phyloP scores from a whole-genome alignment of 2,888 invertebrate genomes.

The Cistogaster globosa region DNA sequence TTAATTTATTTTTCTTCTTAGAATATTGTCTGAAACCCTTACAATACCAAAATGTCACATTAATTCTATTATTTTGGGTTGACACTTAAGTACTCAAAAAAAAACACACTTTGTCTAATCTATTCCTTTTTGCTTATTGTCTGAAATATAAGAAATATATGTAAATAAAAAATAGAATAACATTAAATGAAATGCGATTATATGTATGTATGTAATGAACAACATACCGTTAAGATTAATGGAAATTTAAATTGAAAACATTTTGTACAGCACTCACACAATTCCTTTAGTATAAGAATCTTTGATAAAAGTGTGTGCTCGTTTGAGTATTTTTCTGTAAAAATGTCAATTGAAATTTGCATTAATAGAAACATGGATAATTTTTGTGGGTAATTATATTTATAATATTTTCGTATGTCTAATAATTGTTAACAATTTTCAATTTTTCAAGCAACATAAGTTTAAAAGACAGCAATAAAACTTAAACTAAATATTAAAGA shows the following conservation, averaged over 20 bases:
- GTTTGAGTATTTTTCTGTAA: too few relatives aligned
- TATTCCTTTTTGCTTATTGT: constrained; percentile 13
- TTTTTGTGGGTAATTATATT: too few relatives aligned
- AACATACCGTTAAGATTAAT: constrained; percentile 63
- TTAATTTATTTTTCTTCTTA: too few relatives aligned
- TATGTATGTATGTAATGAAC: constrained; percentile 38
- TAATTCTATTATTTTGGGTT: constrained; percentile 26
- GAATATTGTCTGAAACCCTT: too few relatives aligned
- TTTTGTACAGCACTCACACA: not conserved
- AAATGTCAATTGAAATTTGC: too few relatives aligned
- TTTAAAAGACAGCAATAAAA: too few relatives aligned
- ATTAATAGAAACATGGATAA: too few relatives aligned
- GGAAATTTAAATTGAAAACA: constrained; percentile 67
- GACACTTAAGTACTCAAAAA: constrained; percentile 28
- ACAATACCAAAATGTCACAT: constrained; percentile 45
- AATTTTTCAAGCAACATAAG: too few relatives aligned
- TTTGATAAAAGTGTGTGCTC: not conserved
- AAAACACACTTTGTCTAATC: not conserved
- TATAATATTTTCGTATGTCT: too few relatives aligned
- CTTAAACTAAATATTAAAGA: too few relatives aligned
- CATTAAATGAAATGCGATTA: constrained; percentile 40
- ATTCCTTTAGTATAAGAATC: not conserved
- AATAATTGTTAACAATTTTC: too few relatives aligned
- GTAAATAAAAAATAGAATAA: constrained; percentile 36
- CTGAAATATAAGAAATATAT: not conserved